Evolutionary conservation across 1,140 invertebrate genomes (phyloP).

Genomic region (Choristoneura fumiferana): DNA sequence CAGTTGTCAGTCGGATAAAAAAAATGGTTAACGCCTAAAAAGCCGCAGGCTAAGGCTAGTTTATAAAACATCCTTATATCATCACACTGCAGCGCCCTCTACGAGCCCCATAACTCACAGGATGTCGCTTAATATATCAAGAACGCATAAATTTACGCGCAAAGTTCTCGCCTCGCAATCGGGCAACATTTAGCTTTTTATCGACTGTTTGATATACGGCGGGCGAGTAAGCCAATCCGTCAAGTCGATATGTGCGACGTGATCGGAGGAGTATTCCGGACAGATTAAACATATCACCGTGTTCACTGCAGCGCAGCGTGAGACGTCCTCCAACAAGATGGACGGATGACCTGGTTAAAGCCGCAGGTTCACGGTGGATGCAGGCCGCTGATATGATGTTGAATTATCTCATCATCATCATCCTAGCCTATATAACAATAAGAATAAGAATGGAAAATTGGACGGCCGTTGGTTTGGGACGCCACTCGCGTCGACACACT

Average conservation of each 20-base stretch:
- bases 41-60: too few relatives aligned
- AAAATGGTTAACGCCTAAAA: too few relatives aligned
- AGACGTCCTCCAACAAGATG: too few relatives aligned
- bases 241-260: conserved; percentile 64
- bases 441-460: too few relatives aligned
- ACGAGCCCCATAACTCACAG: conserved; percentile 60
- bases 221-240: conserved; percentile 56
- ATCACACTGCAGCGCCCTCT: too few relatives aligned
- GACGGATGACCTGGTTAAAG: too few relatives aligned
- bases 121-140: conserved; percentile 68
- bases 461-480: not conserved
- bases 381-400: not conserved
- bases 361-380: too few relatives aligned
- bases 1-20: too few relatives aligned
- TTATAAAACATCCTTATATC: too few relatives aligned
- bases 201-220: conserved; percentile 72
- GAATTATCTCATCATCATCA: too few relatives aligned
- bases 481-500: too few relatives aligned
- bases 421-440: too few relatives aligned
- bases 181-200: conserved; percentile 75
- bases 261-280: conserved; percentile 49
- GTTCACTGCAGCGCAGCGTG: not conserved
- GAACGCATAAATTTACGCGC: conserved; percentile 63
- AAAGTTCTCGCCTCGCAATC: conserved; percentile 51
- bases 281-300: not conserved